These are phyloP conservation scores for Philereme transversata DNA, from an alignment of 2,888 invertebrate species.

Conservation along the genomic window DNA sequence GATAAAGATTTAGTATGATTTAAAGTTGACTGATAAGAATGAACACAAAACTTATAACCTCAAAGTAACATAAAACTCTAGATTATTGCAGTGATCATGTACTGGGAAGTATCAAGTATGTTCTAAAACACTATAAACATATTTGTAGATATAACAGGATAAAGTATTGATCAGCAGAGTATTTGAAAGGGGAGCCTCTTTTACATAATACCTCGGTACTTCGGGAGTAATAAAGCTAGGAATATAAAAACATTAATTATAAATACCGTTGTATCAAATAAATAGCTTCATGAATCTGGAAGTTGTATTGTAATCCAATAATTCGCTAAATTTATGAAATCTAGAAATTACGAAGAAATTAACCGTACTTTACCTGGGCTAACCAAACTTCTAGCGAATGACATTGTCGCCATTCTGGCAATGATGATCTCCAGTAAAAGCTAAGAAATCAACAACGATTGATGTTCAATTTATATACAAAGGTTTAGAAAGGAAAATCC, in stretches of 20 bases:
- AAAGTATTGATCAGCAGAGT: background rate
- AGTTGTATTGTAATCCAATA: background rate
- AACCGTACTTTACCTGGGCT: constrained; percentile 65
- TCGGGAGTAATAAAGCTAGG: no score
- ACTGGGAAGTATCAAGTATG: no score
- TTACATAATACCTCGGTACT: constrained; percentile 61
- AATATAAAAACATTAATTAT: no score
- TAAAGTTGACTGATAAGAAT: constrained; percentile 29
- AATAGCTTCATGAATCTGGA: background rate
- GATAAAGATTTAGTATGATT: background rate
- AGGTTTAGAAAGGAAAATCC: background rate
- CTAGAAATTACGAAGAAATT: background rate
- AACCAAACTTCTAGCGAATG: constrained; percentile 79
- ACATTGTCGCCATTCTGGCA: constrained; percentile 68
- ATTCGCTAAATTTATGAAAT: background rate
- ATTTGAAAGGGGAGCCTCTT: constrained; percentile 1
- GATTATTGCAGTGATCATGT: no score
- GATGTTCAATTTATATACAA: background rate
- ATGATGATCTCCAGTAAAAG: background rate
- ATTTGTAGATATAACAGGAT: background rate
- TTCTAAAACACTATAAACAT: no score
- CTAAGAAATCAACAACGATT: background rate
- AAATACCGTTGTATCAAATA: background rate
- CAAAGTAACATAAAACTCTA: constrained; percentile 25
- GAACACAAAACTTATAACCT: constrained; percentile 50